Conservation (phyloP, 1,140 invertebrate species). For the Drosophila pectinifera region DNA sequence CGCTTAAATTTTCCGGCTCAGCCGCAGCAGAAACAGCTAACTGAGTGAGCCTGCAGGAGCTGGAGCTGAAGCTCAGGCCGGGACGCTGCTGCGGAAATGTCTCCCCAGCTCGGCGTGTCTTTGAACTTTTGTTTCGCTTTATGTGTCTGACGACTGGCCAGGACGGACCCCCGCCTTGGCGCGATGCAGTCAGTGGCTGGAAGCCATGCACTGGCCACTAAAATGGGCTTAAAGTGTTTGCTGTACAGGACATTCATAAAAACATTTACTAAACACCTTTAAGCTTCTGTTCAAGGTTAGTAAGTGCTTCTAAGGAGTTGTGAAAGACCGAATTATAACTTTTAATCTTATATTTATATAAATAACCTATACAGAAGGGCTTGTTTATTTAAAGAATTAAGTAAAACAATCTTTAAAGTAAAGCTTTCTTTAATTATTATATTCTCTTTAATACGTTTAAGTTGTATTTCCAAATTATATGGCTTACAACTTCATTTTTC, state of each 20-base stretch:
- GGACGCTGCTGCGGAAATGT: constrained; percentile 33
- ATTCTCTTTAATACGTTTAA: too few species aligned
- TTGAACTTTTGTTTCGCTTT: constrained; percentile 76
- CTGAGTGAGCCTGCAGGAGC: constrained; percentile 41
- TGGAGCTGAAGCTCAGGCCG: not conserved
- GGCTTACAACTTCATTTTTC: constrained; percentile 2
- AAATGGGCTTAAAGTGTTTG: constrained; percentile 12
- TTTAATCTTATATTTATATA: too few species aligned
- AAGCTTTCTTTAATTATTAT: not conserved
- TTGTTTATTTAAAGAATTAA: too few species aligned
- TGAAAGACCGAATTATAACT: not conserved
- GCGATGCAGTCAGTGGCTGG: constrained; percentile 12
- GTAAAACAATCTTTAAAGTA: too few species aligned
- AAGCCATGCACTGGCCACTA: constrained; percentile 17
- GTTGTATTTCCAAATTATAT: too few species aligned
- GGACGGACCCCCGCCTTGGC: constrained; percentile 12
- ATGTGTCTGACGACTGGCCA: constrained; percentile 57
- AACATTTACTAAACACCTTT: not conserved
- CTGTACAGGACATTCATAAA: not conserved
- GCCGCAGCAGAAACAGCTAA: constrained; percentile 46
- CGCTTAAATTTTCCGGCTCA: constrained; percentile 82
- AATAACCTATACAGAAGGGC: not conserved
- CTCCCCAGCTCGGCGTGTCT: constrained; percentile 43
- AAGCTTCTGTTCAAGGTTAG: not conserved
- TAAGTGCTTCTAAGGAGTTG: not conserved